Evolutionary conservation across 2,113 vertebrate genomes (phyloP).

Genomic region (Ivindomyrus marchei): DNA sequence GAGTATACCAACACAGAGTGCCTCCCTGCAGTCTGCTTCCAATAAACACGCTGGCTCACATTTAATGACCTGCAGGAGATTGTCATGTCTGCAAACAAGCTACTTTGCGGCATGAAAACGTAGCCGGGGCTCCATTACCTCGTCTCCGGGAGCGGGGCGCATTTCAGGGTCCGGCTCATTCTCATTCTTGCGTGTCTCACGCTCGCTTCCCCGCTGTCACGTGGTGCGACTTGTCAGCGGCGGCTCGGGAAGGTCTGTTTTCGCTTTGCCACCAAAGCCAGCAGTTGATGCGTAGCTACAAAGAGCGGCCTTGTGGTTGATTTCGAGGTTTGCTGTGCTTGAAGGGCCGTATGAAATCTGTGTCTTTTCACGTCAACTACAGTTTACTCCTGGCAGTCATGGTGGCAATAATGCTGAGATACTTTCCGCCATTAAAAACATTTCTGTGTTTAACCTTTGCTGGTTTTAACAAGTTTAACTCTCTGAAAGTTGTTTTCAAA

Average conservation of each 20-base stretch:
- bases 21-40: conserved; percentile 45
- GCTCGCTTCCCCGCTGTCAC: conserved; percentile 26
- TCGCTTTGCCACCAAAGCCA: conserved; percentile 46
- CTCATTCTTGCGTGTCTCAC: conserved; percentile 18
- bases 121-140: conserved; percentile 18
- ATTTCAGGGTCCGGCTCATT: conserved; percentile 20
- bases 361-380: background rate
- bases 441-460: background rate
- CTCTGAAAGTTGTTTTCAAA: background rate
- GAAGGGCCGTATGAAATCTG: background rate
- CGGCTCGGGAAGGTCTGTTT: conserved; percentile 43
- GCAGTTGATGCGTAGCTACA: conserved; percentile 30
- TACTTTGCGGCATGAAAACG: conserved; percentile 39
- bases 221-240: background rate
- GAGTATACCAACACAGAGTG: conserved; percentile 49
- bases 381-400: background rate
- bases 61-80: conserved; percentile 47
- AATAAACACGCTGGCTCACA: conserved; percentile 21
- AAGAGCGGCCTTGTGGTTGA: too few relatives aligned
- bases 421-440: background rate
- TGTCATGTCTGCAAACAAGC: conserved; percentile 43
- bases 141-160: conserved; percentile 6
- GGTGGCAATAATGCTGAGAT: background rate
- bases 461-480: background rate
- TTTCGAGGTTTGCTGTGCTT: background rate